Percentiles rank a stretch among this genome's conserved stretches.
Evolutionary conservation across 2,888 invertebrate genomes (phyloP).

Genomic region (Sarcophaga rosellei): DNA sequence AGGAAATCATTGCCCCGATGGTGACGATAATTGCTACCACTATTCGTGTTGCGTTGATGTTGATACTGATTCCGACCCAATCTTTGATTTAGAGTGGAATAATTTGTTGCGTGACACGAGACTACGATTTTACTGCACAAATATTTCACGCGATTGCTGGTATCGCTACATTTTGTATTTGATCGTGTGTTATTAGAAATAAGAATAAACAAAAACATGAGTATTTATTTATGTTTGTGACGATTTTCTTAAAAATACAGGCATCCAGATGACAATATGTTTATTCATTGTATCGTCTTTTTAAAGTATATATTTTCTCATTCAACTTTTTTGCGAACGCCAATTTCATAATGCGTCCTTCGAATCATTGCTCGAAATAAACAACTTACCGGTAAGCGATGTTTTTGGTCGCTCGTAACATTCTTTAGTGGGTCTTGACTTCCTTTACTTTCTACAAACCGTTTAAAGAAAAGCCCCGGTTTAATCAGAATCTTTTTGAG

Average conservation of each 20-base stretch:
- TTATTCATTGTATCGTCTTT: conserved; percentile 4
- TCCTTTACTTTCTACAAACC: conserved; percentile 14
- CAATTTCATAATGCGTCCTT: conserved; percentile 64
- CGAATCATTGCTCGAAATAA: background rate
- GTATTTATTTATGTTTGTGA: conserved; percentile 21
- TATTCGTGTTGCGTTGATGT: conserved; percentile 29
- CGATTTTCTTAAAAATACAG: conserved; percentile 19
- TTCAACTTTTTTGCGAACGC: conserved; percentile 21
- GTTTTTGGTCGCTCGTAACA: conserved; percentile 57
- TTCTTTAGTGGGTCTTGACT: background rate
- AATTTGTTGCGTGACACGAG: conserved; percentile 77
- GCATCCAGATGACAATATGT: conserved; percentile 1
- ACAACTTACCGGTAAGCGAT: conserved; percentile 64
- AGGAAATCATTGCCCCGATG: conserved; percentile 63
- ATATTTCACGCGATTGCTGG: conserved; percentile 71
- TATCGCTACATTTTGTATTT: conserved; percentile 43
- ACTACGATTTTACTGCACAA: conserved; percentile 76
- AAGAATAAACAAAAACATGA: conserved; percentile 44
- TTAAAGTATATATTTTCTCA: background rate
- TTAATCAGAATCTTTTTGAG: conserved; percentile 23
- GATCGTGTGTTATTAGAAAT: background rate
- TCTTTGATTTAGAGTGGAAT: conserved; percentile 69
- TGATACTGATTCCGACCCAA: conserved; percentile 27
- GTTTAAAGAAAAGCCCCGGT: conserved; percentile 13
- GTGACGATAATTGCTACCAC: conserved; percentile 53